Conservation (phyloP, 23 tunicate species). For the Halocynthia aurantium region DNA sequence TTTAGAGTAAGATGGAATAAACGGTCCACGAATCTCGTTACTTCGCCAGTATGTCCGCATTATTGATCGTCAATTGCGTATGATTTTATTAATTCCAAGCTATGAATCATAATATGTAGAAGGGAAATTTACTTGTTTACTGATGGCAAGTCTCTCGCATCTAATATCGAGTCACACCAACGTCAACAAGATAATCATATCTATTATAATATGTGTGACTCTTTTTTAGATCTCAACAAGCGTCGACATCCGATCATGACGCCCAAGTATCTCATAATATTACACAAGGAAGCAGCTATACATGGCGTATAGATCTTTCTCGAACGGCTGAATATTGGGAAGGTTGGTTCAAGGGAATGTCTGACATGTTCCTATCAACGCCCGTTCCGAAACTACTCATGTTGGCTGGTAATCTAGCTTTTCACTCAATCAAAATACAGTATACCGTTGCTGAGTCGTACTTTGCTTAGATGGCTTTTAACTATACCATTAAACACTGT, state of each 20-base stretch:
- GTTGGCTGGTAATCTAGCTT: constrained; percentile 43
- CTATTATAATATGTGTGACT: background rate
- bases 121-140: no score
- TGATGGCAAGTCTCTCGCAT: no score
- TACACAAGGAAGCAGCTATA: constrained; percentile 17
- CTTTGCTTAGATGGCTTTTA: no score
- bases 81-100: no score
- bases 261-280: background rate
- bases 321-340: constrained; percentile 77
- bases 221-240: background rate
- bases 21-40: no score
- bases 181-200: background rate
- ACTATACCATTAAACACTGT: no score
- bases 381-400: constrained; percentile 63
- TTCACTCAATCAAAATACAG: background rate
- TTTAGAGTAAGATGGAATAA: no score
- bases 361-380: constrained; percentile 51
- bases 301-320: constrained; percentile 60
- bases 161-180: no score
- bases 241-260: background rate
- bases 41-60: no score
- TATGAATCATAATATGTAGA: no score
- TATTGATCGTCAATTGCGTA: no score
- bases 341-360: constrained; percentile 94
- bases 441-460: no score